A percentile compares a stretch with the other conserved stretches of the same genome.
Conservation (phyloP, 2,888 invertebrate genomes). For the Brachyptera putata region DNA sequence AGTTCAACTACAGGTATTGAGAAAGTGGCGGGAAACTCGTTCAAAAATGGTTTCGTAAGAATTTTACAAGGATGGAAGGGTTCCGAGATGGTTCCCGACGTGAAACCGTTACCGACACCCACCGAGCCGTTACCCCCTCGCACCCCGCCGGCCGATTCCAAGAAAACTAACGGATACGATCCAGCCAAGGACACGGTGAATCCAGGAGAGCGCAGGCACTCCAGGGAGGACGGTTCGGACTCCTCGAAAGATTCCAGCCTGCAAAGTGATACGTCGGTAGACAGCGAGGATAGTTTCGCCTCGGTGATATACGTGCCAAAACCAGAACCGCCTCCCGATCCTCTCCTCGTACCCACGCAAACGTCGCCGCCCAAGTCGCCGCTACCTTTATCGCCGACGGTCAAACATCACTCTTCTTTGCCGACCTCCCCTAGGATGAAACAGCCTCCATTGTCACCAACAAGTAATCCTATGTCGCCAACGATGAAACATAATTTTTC, state of each 20-base stretch:
- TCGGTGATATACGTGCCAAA: constrained; percentile 89
- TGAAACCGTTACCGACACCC: constrained; percentile 26
- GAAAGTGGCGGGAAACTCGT: constrained; percentile 64
- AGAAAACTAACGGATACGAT: constrained; percentile 20
- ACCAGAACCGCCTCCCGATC: constrained; percentile 57
- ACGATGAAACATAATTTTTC: constrained; percentile 4
- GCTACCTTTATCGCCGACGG: constrained; percentile 38
- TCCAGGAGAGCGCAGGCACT: constrained; percentile 65
- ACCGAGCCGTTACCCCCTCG: constrained; percentile 25
- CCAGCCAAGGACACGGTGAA: constrained; percentile 22
- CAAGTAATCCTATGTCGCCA: constrained; percentile 36
- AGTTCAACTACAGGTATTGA: constrained; percentile 79
- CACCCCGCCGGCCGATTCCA: constrained; percentile 29
- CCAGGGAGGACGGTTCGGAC: constrained; percentile 77
- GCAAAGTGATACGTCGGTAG: constrained; percentile 90
- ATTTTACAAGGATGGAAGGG: constrained; percentile 80
- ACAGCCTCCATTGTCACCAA: constrained; percentile 46
- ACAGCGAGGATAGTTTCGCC: constrained; percentile 90
- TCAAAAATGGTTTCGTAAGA: constrained; percentile 73
- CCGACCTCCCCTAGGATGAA: constrained; percentile 38
- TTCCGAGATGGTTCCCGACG: constrained; percentile 44
- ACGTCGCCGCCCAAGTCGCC: constrained; percentile 38
- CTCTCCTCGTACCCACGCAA: constrained; percentile 40
- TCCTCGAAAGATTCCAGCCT: constrained; percentile 60
- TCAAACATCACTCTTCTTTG: constrained; percentile 33